Evolutionary conservation across 2,888 invertebrate genomes (phyloP), one percentile per base, ranked within the genome.

Genomic region (Pyrocoelia pectoralis): DNA sequence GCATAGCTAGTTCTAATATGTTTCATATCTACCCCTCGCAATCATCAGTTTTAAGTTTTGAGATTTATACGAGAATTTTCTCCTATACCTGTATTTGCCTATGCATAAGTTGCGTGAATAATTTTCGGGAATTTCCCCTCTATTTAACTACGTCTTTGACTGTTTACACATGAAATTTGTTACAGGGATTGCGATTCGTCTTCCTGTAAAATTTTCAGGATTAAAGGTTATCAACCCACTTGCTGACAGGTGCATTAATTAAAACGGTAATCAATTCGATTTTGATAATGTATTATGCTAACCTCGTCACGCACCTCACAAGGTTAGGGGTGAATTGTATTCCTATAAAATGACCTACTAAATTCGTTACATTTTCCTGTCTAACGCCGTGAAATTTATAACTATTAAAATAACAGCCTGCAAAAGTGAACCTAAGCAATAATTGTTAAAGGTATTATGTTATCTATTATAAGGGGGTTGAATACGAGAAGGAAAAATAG

Each of bases 241-340:
- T 10, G 46, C 18, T 46, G 46, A 46, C 46, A 46, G 46, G 46
- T 46, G 18, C 17, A 46, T 46, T 43, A 17, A 46, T 17, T 46
- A 17, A 46, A 46, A 17, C 15, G 5, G 12, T 46, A 46, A 46
- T 46, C 46, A 46, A 46, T 46, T 17, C 17, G 17, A n/a, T 18
- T 46, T 46, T 10, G 9, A 4, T 46, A 17, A 17, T 46, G 14
- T 17, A 17, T 17, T 8, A n/a, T 14, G 41, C n/a, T 18, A 46
- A 15, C 8, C 46, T 9, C 17, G 46, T 46, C 46, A 46, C 46
- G 46, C 46, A 17, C 46, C 15, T 33, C 2, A n/a, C 33, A n/a
- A 33, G 9, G 17, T 17, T 10, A 18, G 17, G 24, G 46, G 17
- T 8, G 8, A 18, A 18, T 17, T 17, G 14, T 46, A 6, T 43